A percentile compares a stretch with the other conserved stretches of the same genome.
phyloP scores from a whole-genome alignment of 92 coral and sea anemone species.

The Porites evermanni region DNA sequence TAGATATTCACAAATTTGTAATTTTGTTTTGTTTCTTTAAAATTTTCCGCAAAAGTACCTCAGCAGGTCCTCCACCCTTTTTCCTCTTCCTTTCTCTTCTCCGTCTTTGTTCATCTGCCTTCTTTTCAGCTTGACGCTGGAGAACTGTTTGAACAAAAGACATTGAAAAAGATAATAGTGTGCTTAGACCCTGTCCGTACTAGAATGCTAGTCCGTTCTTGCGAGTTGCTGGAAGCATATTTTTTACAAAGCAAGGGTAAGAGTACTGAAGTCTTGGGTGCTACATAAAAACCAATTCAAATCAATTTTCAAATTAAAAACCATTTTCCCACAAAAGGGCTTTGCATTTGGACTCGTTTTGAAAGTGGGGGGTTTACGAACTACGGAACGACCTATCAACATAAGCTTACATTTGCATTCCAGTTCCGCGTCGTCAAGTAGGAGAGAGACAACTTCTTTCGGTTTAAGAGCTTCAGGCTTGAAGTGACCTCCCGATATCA shows the following conservation, averaged over 20 bases:
- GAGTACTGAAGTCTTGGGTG: too few species aligned
- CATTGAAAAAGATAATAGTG: not conserved
- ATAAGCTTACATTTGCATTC: slow-evolving; percentile 89
- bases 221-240: too few species aligned
- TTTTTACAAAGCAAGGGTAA: too few species aligned
- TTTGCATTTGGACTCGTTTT: too few species aligned
- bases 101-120: slow-evolving; percentile 96
- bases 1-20: too few species aligned
- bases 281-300: too few species aligned
- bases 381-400: too few species aligned
- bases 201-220: too few species aligned
- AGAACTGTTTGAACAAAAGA: slow-evolving; percentile 57
- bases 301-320: too few species aligned
- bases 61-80: slow-evolving; percentile 68
- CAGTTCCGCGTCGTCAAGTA: slow-evolving; percentile 95
- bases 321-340: too few species aligned
- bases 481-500: slow-evolving; percentile 98
- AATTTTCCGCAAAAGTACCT: slow-evolving; percentile 33
- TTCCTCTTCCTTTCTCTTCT: slow-evolving; percentile 95
- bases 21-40: too few species aligned
- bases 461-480: slow-evolving; percentile 99
- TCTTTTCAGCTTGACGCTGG: slow-evolving; percentile 97
- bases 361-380: too few species aligned
- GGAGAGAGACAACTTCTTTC: slow-evolving; percentile 94
- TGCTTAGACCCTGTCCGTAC: not conserved